Evolutionary conservation across 2,888 invertebrate genomes (phyloP), one percentile per base, ranked within the genome.

Genomic region (Lochmaea crataegi): DNA sequence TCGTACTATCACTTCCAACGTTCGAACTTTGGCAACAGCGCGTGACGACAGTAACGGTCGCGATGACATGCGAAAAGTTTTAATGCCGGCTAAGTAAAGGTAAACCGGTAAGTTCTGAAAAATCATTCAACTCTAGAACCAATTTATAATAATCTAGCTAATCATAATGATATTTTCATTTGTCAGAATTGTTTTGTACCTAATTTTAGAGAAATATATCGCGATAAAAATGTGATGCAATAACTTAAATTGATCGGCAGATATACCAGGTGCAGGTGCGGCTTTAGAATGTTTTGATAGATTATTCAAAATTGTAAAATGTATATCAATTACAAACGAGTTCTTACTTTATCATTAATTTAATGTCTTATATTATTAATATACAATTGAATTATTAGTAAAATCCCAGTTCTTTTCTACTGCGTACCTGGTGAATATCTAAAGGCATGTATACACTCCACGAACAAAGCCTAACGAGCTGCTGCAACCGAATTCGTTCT

Each of bases 21-120:
- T 58, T 3, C 11, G 0, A 14, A 16, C 7, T 5, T 26, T 63
- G 61, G 42, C 61, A 63, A 63, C 61, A 12, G 5, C 6, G 61
- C 10, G 2, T 32, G 32, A 32, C 10, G 11, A 18, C 18, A 63
- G 61, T 63, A 41, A 63, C 42, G 42, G 61, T 63, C 61, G 42
- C 61, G 61, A 63, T 63, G 61, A 63, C 41, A 41, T 63, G 61
- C 61, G 42, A 63, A 63, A 63, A 63, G 18, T 63, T 63, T 63
- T 63, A 16, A 16, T 42, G 42, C 16, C 41, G 32, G 18, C 18
- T 11, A 63, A 10, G 0, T 42, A 41, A 63, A 41, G 61, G 61
- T 63, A 42, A 63, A 63, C 61, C 16, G 38, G 22, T 32, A 42
- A 41, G 6, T 63, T 63, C 42, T 63, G 42, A 63, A 16, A n/a